Percentiles rank a stretch among this genome's conserved stretches.
Evolutionary conservation across 2,888 invertebrate genomes (phyloP).

Genomic region (Sesia bembeciformis): DNA sequence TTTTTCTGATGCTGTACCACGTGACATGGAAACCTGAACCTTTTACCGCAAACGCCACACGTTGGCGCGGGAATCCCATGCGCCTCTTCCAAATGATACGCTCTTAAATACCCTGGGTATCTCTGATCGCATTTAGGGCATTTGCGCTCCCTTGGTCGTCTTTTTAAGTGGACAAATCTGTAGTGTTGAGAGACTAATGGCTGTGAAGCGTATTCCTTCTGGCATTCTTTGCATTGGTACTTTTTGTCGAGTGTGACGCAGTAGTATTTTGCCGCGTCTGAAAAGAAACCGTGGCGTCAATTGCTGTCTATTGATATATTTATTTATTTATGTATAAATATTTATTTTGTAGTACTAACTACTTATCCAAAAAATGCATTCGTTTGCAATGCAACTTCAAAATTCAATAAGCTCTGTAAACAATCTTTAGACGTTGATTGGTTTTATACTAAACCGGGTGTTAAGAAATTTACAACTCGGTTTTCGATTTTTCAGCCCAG

Average conservation of each 20-base stretch:
- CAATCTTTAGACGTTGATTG: too few species aligned
- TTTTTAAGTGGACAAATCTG: constrained; percentile 36
- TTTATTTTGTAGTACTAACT: too few species aligned
- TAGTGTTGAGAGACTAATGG: constrained; percentile 41
- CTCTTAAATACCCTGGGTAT: constrained; percentile 26
- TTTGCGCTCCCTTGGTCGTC: constrained; percentile 25
- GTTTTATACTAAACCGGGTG: too few species aligned
- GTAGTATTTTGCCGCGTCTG: constrained; percentile 17
- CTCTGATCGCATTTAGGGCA: constrained; percentile 35
- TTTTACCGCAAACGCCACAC: constrained; percentile 40
- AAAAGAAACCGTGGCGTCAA: neutral
- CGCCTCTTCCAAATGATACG: constrained; percentile 34
- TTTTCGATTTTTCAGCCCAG: too few species aligned
- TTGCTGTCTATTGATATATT: too few species aligned
- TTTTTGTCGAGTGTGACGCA: constrained; percentile 13
- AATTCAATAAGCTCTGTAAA: too few species aligned
- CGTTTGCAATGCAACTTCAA: too few species aligned
- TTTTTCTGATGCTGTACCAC: constrained; percentile 37
- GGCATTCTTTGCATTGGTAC: constrained; percentile 32
- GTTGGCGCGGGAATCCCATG: constrained; percentile 40
- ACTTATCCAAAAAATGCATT: too few species aligned
- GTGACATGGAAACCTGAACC: constrained; percentile 32
- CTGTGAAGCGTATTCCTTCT: constrained; percentile 25
- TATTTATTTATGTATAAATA: too few species aligned
- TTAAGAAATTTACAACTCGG: too few species aligned